Percentiles rank a stretch among this genome's conserved stretches.
phyloP scores from a whole-genome alignment of 1,140 invertebrate species.

The Aporrectodea caliginosa region DNA sequence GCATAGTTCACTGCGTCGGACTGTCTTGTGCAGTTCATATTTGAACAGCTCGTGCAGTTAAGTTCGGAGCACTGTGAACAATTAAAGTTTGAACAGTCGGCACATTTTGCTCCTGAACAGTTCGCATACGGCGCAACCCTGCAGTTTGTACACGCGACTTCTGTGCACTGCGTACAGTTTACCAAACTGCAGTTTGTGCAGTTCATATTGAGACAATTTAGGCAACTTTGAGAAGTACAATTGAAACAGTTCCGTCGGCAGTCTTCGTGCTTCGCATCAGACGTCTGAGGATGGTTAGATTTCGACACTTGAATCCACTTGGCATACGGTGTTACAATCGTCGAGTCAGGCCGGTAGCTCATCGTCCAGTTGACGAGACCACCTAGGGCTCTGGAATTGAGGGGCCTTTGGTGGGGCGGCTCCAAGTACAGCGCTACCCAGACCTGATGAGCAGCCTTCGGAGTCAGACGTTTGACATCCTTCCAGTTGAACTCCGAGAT shows the following conservation, averaged over 20 bases:
- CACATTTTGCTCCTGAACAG: neutral
- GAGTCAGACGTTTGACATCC: neutral
- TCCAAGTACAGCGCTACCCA: neutral
- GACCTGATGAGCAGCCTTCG: neutral
- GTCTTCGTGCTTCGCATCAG: constrained; percentile 6
- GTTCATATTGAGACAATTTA: neutral
- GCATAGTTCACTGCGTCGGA: constrained; percentile 12
- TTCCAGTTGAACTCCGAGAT: constrained; percentile 1
- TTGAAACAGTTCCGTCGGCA: no score
- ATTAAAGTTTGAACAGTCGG: neutral
- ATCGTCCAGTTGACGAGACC: constrained; percentile 77
- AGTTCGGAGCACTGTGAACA: no score
- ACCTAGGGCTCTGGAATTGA: neutral
- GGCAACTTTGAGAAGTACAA: no score
- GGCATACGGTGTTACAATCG: constrained; percentile 89
- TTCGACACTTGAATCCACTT: constrained; percentile 62
- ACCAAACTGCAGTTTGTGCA: neutral
- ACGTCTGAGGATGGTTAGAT: constrained; percentile 73
- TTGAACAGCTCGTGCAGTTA: neutral
- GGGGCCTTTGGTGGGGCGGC: neutral
- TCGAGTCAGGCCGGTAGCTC: constrained; percentile 77
- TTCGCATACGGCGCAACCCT: neutral
- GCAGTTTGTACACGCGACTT: neutral
- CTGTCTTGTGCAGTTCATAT: no score
- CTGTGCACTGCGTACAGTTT: neutral